Evolutionary conservation across 2,888 invertebrate species (phyloP).

Genomic region (Amphipoea lucens): DNA sequence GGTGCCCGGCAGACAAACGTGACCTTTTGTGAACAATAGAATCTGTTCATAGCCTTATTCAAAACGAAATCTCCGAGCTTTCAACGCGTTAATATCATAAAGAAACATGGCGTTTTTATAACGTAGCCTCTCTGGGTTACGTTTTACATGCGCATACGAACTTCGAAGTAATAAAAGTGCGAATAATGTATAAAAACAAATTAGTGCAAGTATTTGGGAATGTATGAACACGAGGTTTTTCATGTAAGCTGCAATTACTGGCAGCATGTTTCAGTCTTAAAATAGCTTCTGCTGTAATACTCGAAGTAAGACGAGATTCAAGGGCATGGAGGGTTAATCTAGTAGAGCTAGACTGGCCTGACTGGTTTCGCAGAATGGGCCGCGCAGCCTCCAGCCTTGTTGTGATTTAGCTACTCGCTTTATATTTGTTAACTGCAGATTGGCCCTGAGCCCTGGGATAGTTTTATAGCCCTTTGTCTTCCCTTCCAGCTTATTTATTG

Average conservation of each 20-base stretch:
- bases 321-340: slow-evolving; percentile 72
- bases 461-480: slow-evolving; percentile 63
- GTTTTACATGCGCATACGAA: slow-evolving; percentile 32
- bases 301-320: slow-evolving; percentile 66
- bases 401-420: slow-evolving; percentile 72
- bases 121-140: slow-evolving; percentile 20
- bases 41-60: slow-evolving; percentile 77
- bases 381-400: slow-evolving; percentile 68
- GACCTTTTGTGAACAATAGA: slow-evolving; percentile 83
- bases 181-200: slow-evolving; percentile 28
- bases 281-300: slow-evolving; percentile 73
- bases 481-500: slow-evolving; percentile 25
- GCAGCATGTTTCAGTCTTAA: slow-evolving; percentile 71
- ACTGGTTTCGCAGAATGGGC: slow-evolving; percentile 79
- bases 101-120: slow-evolving; percentile 40
- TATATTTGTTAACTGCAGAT: slow-evolving; percentile 49
- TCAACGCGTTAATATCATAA: slow-evolving; percentile 72
- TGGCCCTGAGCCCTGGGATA: slow-evolving; percentile 30
- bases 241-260: slow-evolving; percentile 66
- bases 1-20: slow-evolving; percentile 70
- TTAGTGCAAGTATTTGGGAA: slow-evolving; percentile 23
- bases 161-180: slow-evolving; percentile 16
- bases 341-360: slow-evolving; percentile 69
- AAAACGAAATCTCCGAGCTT: slow-evolving; percentile 77
- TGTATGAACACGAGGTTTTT: slow-evolving; percentile 55